Evolutionary conservation across 1,140 invertebrate species (phyloP), one percentile per base, ranked within the genome.

Genomic region (Ostrea edulis): DNA sequence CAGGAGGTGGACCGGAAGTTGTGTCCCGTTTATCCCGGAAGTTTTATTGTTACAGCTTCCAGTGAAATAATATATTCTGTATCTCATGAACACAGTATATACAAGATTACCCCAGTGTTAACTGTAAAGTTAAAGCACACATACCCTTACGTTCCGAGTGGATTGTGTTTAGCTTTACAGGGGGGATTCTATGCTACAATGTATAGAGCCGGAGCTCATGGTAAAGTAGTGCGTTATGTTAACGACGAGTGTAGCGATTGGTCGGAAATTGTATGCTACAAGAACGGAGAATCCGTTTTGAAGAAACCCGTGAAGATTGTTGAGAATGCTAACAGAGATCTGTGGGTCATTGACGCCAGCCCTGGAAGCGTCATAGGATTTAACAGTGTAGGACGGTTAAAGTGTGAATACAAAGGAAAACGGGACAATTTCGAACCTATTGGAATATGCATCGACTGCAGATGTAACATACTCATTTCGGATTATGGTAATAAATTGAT

Each of bases 381-480:
- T 9, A 35, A 84, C 25, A 55, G 25, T 22, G 22, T 7, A 14
- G 83, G 83, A 44, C 8, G 2, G 17, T 84, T 84, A 25, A 84
- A 62, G 58, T 84, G 58, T 35, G 83, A 84, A 55, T 84, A 58
- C 55, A 44, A 29, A n/a, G 83, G 83, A 58, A 55, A 29, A 9
- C n/a, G 22, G n/a, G 8, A 14, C 29, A 35, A 62, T 84, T 84
- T 84, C 58, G 53, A 84, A 62, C 83, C 83, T 29, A 29, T 55
- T 9, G 83, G 83, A 25, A 55, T 84, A 84, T 58, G 53, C 8
- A 22, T 20, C 29, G 83, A 84, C 62, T 58, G 12, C 8, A 54
- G 29, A 54, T 25, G 25, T 84, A 84, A 84, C 12, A 29, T 84
- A 22, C 55, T 84, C 20, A 44, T 84, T 62, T 84, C 83, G 52